A percentile compares a stretch with the other conserved stretches of the same genome.
These are phyloP conservation scores for Paraescarpia echinospica DNA, from an alignment of 1,140 invertebrate genomes.

Conservation along the genomic window DNA sequence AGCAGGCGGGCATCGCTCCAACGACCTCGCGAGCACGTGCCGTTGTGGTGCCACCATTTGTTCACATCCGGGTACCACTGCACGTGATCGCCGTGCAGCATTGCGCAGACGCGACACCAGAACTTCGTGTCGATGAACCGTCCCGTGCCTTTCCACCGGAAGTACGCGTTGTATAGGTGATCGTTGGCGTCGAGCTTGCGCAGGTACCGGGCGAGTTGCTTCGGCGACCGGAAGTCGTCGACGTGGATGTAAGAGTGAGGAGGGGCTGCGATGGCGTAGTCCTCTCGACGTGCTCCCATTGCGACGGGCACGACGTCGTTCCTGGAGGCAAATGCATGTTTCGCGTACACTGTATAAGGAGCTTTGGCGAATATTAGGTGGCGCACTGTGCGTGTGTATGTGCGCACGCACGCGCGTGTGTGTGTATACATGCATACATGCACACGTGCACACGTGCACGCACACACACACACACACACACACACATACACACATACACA, in stretches of 20 bases:
- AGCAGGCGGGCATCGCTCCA: not conserved
- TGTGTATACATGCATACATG: no score
- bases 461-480: no score
- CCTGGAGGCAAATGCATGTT: constrained; percentile 57
- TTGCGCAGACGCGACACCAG: constrained; percentile 25
- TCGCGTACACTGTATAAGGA: no score
- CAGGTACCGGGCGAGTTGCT: constrained; percentile 53
- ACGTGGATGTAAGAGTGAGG: constrained; percentile 57
- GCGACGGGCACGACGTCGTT: constrained; percentile 89
- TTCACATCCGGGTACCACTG: not conserved
- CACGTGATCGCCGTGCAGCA: constrained; percentile 13
- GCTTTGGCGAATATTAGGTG: no score
- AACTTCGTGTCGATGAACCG: constrained; percentile 27
- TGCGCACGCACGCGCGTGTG: no score
- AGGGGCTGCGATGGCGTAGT: constrained; percentile 85
- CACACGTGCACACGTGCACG: no score
- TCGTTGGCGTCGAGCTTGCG: constrained; percentile 52
- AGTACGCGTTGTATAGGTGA: constrained; percentile 57
- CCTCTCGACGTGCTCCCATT: constrained; percentile 85
- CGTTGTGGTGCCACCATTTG: constrained; percentile 11
- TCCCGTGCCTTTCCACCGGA: constrained; percentile 50
- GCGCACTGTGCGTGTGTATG: no score
- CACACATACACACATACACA: no score
- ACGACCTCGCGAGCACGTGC: not conserved
- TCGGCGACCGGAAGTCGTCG: constrained; percentile 40